phyloP scores from a whole-genome alignment of 2,797 vertebrate genomes.

The Phrynocephalus forsythii region DNA sequence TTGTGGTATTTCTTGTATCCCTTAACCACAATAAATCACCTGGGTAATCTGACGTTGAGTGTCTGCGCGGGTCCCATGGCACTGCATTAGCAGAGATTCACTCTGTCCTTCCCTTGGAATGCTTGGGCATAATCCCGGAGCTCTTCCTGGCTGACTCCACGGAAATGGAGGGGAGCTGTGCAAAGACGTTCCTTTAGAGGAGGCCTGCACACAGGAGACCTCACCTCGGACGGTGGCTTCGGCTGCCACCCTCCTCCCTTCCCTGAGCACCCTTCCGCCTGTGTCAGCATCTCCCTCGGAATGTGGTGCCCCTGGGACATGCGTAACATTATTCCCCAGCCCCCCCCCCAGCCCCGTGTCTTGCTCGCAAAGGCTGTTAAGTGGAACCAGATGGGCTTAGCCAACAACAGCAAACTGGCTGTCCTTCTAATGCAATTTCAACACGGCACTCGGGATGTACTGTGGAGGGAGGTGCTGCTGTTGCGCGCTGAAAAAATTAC shows the following conservation, averaged over 20 bases:
- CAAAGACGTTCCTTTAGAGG: not conserved
- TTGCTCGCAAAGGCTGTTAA: not conserved
- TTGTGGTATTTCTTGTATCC: too few relatives aligned
- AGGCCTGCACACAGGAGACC: not conserved
- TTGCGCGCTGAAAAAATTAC: not conserved
- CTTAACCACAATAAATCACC: too few relatives aligned
- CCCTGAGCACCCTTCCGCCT: too few relatives aligned
- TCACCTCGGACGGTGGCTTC: too few relatives aligned
- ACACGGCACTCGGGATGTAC: too few relatives aligned
- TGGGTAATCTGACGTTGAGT: not conserved
- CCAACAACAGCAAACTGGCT: not conserved
- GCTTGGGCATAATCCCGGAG: not conserved
- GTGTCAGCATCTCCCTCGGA: not conserved
- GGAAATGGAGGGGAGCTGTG: not conserved
- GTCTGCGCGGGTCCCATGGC: not conserved
- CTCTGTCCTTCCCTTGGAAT: not conserved
- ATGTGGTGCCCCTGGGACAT: not conserved
- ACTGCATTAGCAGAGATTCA: not conserved
- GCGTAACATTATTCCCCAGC: not conserved
- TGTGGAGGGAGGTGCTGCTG: too few relatives aligned
- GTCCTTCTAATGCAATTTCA: not conserved
- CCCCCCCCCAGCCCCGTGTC: not conserved
- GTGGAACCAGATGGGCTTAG: conserved; percentile 13
- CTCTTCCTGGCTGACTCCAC: too few relatives aligned
- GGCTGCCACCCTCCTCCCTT: too few relatives aligned